Base-by-base conservation (phyloP, 2,113 vertebrate species). In the Arvicanthis niloticus region DNA sequence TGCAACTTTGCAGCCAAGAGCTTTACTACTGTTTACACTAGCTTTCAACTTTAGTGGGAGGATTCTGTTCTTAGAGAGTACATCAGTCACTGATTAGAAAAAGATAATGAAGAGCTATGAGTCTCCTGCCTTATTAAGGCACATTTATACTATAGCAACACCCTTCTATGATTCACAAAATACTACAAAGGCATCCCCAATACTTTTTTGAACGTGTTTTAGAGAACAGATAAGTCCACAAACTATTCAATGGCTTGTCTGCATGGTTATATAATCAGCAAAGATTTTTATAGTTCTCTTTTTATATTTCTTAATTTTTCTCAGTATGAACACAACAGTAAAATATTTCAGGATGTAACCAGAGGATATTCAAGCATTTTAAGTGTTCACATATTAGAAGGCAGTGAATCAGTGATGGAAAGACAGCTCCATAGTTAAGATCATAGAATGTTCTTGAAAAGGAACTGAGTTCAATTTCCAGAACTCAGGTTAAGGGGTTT, bases 31-130 rank as follows among this genome's bases (percentile, higher is more conserved):
- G 60, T 40, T 91, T 60, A 65, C 48, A 85, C 31, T 65, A 45
- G 53, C 88, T 40, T 31, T 94, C 65, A 53, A 76, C 22, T 91
- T 91, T 76, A 92, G 94, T 92, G 51, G 91, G 81, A 96, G 85
- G 85, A 70, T 86, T 91, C 80, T 92, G 26, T 91, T 96, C 96
- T 82, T 13, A 67, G 91, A 87, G 91, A 96, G n/a, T 70, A 88
- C 85, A 96, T 97, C 51, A 81, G 31, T 96, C 65, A 92, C 75
- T 94, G 56, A 90, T 94, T 94, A 88, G 22, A 68, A 89, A 84
- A 85, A 95, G 80, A 93, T 84, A 95, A 97, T 94, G 73, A 98
- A 96, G 51, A 97, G 68, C 93, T 89, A 95, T 53, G 45, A 97
- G 76, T 91, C 93, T 88, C 62, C 85, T 29, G 29, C 90, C 45